Percentiles rank a stretch among this genome's conserved stretches.
phyloP scores from a whole-genome alignment of 1,140 invertebrate genomes.

The Nasonia vitripennis region DNA sequence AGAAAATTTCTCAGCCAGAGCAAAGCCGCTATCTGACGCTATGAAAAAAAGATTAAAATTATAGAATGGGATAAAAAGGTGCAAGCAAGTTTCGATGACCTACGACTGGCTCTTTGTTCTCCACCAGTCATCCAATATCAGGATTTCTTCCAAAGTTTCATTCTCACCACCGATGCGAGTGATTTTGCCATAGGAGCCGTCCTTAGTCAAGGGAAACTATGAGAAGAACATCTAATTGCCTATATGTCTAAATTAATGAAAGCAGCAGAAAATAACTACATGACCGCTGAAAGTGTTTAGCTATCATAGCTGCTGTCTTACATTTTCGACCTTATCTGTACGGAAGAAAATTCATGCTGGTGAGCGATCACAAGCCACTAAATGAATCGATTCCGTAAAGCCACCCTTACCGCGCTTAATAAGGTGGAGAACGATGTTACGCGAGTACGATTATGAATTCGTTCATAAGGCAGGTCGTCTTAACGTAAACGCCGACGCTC shows the following conservation, averaged over 20 bases:
- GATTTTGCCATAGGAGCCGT: slow-evolving; percentile 32
- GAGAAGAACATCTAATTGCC: not conserved
- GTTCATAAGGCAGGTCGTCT: too few species aligned
- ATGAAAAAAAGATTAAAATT: slow-evolving; percentile 49
- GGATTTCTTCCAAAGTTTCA: slow-evolving; percentile 61
- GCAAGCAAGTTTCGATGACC: slow-evolving; percentile 64
- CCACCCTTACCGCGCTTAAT: too few species aligned
- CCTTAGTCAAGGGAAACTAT: too few species aligned
- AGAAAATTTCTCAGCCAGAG: not conserved
- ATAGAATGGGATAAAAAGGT: slow-evolving; percentile 50
- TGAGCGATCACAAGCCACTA: too few species aligned
- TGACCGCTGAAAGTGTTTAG: slow-evolving; percentile 65
- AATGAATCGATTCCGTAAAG: too few species aligned
- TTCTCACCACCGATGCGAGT: slow-evolving; percentile 63
- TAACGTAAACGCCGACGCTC: too few species aligned
- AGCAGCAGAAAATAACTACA: not conserved
- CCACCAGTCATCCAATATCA: slow-evolving; percentile 67
- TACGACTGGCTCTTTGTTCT: slow-evolving; percentile 66
- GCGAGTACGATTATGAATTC: too few species aligned
- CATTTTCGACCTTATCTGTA: too few species aligned
- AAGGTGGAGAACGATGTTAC: too few species aligned
- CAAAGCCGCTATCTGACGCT: slow-evolving; percentile 40
- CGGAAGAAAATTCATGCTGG: too few species aligned
- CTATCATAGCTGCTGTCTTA: slow-evolving; percentile 66
- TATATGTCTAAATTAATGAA: not conserved